Evolutionary conservation across 2,888 invertebrate genomes (phyloP).

Genomic region (Timema cristinae): DNA sequence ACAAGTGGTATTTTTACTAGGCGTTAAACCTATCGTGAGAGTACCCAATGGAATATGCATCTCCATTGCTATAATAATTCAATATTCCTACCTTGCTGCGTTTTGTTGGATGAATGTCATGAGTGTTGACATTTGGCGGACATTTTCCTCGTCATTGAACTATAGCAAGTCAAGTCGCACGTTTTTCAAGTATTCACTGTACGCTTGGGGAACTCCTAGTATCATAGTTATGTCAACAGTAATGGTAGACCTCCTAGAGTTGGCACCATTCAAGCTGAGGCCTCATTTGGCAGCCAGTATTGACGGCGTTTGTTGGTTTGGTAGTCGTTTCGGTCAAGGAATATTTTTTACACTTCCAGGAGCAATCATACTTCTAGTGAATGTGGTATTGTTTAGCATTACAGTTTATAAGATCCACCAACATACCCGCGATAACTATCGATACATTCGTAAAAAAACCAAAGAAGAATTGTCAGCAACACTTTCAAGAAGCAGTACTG

Average conservation of each 20-base stretch:
- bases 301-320: conserved; percentile 43
- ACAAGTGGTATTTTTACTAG: conserved; percentile 37
- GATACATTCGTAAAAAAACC: conserved; percentile 27
- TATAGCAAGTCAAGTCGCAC: conserved; percentile 18
- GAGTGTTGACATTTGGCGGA: conserved; percentile 46
- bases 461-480: conserved; percentile 18
- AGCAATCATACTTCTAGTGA: conserved; percentile 41
- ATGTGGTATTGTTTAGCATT: conserved; percentile 42
- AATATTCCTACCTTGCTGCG: conserved; percentile 44
- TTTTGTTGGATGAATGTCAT: conserved; percentile 49
- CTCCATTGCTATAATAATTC: conserved; percentile 40
- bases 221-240: conserved; percentile 37
- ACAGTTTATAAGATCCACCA: conserved; percentile 39
- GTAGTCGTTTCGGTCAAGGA: conserved; percentile 40
- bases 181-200: conserved; percentile 38
- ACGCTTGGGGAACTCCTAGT: conserved; percentile 44
- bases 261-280: conserved; percentile 24
- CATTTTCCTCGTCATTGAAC: conserved; percentile 38
- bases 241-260: conserved; percentile 30
- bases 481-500: background rate
- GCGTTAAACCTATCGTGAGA: conserved; percentile 16
- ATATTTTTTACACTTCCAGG: conserved; percentile 45
- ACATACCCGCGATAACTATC: conserved; percentile 27
- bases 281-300: conserved; percentile 17
- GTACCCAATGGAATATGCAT: conserved; percentile 23